phyloP scores from a whole-genome alignment of 2,888 invertebrate species.

The Alloscopus bannaensis region DNA sequence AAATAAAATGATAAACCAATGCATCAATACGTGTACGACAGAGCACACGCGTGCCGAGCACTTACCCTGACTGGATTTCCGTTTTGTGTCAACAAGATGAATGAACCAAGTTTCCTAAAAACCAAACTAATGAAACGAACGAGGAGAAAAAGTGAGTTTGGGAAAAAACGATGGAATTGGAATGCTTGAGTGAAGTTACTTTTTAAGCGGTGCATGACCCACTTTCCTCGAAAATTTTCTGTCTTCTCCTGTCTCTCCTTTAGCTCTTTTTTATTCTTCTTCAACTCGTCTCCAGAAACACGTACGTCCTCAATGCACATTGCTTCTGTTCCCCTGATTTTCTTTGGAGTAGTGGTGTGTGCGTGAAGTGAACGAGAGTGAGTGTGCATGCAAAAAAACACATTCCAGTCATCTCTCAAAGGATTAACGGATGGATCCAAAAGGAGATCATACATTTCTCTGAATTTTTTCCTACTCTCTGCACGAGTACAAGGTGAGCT shows the following conservation, averaged over 20 bases:
- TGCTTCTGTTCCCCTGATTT: not conserved
- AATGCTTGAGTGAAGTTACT: conserved; percentile 39
- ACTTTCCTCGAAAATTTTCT: conserved; percentile 41
- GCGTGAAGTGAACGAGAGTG: too few species aligned
- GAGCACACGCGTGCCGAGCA: conserved; percentile 56
- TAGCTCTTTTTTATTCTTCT: not conserved
- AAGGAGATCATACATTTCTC: not conserved
- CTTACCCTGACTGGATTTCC: conserved; percentile 53
- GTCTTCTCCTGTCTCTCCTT: conserved; percentile 33
- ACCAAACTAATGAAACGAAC: conserved; percentile 58
- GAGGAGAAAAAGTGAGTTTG: too few species aligned
- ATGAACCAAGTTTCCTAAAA: conserved; percentile 59
- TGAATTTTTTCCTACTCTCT: not conserved
- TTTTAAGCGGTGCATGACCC: conserved; percentile 44
- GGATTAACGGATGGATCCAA: conserved; percentile 15
- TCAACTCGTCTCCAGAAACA: not conserved
- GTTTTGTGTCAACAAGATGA: conserved; percentile 64
- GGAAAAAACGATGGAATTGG: conserved; percentile 42
- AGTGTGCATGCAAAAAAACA: too few species aligned
- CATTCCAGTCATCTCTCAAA: not conserved
- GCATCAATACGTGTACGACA: conserved; percentile 54
- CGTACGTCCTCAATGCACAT: too few species aligned
- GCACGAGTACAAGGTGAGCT: too few species aligned
- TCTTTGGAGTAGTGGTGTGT: not conserved
- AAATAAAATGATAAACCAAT: conserved; percentile 57